Evolutionary conservation across 2,797 vertebrate genomes (phyloP), one percentile per base, ranked within the genome.

Genomic region (Cetoscarus ocellatus): DNA sequence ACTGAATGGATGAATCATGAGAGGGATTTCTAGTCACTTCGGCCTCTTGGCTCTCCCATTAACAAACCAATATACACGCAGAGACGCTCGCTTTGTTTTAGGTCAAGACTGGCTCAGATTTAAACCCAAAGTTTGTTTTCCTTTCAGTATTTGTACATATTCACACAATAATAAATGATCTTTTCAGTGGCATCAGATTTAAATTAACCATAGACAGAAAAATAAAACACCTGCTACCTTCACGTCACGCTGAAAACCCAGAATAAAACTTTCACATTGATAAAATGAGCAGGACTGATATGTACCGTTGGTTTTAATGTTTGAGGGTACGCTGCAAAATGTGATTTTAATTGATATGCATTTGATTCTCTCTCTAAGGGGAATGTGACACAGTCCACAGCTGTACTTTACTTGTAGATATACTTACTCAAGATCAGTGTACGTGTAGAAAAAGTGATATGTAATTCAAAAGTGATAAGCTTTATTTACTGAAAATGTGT

Each of bases 111-210:
- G 93, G 93, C 94, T 95, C 94, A 93, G 92, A 85, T 94, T 88
- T 79, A 83, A 82, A 85, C 86, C 77, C 86, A 82, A 80, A 79
- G 86, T 87, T 91, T 83, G 70, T 84, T 87, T 89, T 92, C 74
- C 72, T 87, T 83, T 91, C 83, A 87, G 77, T 87, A 90, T 93
- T 94, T 95, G 83, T 94, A 95, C 94, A 95, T 92, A 95, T 95
- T 94, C 94, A 95, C 95, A 95, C 87, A 68, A 88, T 80, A 86
- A 84, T 86, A 90, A 91, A 86, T 84, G 88, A 89, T 88, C 89
- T 39, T 87, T 88, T 95, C 92, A 95, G 92, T 94, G 93, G 93
- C 88, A 87, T 95, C 88, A 88, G 89, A 92, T 91, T 94, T 93
- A 91, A 93, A 91, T 92, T 86, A 94, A 85, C 80, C 86, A 72